Percentiles rank a stretch among this genome's conserved stretches.
phyloP scores from a whole-genome alignment of 2,113 vertebrate species.

The Siniperca chuatsi region DNA sequence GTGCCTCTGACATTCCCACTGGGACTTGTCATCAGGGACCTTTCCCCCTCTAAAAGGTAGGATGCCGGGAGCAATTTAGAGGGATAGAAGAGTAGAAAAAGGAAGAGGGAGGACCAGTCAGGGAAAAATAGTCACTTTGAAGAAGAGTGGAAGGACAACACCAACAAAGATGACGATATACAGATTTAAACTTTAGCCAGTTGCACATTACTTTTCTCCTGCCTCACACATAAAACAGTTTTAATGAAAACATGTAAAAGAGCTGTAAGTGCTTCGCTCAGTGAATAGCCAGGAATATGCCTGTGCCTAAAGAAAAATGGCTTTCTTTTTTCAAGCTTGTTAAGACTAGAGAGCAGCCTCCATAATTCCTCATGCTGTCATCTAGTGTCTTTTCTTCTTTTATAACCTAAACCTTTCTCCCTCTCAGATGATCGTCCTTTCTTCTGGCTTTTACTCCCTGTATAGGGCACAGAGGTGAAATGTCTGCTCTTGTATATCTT shows the following conservation, averaged over 20 bases:
- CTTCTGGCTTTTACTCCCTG: constrained; percentile 2
- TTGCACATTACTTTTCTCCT: constrained; percentile 15
- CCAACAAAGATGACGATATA: not conserved
- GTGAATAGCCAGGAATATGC: constrained; percentile 58
- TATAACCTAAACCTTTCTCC: constrained; percentile 34
- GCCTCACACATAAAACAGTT: constrained; percentile 35
- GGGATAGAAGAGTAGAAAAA: not conserved
- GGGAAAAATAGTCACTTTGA: constrained; percentile 12
- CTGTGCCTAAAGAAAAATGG: constrained; percentile 54
- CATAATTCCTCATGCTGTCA: constrained; percentile 52
- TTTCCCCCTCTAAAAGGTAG: constrained; percentile 54
- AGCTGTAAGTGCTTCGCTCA: constrained; percentile 12
- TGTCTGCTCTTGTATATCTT: constrained; percentile 37
- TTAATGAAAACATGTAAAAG: constrained; percentile 48
- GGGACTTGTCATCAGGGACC: constrained; percentile 70
- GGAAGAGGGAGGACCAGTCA: not conserved
- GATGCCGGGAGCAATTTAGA: constrained; percentile 50
- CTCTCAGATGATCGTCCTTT: constrained; percentile 11
- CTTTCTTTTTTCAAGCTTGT: constrained; percentile 55
- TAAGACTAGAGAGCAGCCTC: constrained; percentile 52
- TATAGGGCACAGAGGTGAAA: not conserved
- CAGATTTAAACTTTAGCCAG: constrained; percentile 27
- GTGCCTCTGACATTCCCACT: constrained; percentile 69
- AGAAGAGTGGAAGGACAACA: constrained; percentile 21
- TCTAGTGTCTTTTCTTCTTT: constrained; percentile 35